Percentiles rank a stretch among this genome's conserved stretches.
These are phyloP conservation scores for Shargacucullia verbasci DNA, from an alignment of 2,888 invertebrate species.

Conservation along the genomic window DNA sequence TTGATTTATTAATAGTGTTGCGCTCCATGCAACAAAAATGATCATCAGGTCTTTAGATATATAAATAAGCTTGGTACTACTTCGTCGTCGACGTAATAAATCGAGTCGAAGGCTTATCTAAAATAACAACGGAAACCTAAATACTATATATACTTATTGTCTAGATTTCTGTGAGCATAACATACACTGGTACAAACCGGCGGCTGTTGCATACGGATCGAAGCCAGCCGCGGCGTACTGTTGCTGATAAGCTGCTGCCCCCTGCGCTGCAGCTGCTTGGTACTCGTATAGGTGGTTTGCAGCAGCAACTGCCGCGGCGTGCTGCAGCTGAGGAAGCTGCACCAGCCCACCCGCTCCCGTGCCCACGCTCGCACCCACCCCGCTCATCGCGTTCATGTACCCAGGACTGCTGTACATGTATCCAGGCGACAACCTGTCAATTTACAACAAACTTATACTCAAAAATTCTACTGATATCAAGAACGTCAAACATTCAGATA, in stretches of 20 bases:
- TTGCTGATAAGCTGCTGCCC: conserved; percentile 92
- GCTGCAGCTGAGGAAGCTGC: conserved; percentile 91
- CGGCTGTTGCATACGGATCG: conserved; percentile 93
- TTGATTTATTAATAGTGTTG: no score
- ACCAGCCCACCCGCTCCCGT: conserved; percentile 91
- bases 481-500: conserved; percentile 49
- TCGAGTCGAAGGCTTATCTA: no score
- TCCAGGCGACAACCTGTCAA: conserved; percentile 88
- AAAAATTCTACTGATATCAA: conserved; percentile 25
- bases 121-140: no score
- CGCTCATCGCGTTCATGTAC: conserved; percentile 93
- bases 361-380: conserved; percentile 83
- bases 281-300: conserved; percentile 96
- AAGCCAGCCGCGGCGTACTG: conserved; percentile 93
- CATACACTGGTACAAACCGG: conserved; percentile 90
- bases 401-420: conserved; percentile 94
- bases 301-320: conserved; percentile 93
- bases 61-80: no score
- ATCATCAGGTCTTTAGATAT: no score
- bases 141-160: no score
- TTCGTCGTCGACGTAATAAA: no score
- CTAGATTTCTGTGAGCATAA: no score
- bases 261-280: conserved; percentile 93
- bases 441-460: conserved; percentile 41
- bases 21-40: no score